phyloP scores from a whole-genome alignment of 1,140 invertebrate species.

The Lysiphlebus fabarum region DNA sequence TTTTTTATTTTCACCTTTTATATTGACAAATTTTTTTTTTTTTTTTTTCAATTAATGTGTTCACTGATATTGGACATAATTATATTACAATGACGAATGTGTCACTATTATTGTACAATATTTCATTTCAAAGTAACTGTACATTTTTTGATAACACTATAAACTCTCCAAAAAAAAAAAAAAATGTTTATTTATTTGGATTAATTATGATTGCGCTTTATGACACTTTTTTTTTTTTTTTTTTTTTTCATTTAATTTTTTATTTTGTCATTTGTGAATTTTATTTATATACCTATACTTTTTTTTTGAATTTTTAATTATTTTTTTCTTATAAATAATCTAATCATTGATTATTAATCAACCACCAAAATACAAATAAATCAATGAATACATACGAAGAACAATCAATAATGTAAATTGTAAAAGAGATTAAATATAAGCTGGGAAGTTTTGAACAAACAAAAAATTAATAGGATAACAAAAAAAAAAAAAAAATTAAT shows the following conservation, averaged over 20 bases:
- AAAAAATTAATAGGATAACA: conserved; percentile 15
- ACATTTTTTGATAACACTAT: conserved; percentile 39
- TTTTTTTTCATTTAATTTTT: conserved; percentile 3
- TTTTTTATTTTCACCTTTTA: neutral
- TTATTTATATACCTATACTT: conserved; percentile 3
- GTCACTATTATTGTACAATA: too few species aligned
- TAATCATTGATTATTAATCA: neutral
- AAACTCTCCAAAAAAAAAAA: conserved; percentile 30
- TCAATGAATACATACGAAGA: conserved; percentile 23
- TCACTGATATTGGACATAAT: too few species aligned
- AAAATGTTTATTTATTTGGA: too few species aligned
- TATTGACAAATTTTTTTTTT: too few species aligned
- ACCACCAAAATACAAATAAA: conserved; percentile 18
- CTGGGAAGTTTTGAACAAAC: conserved; percentile 34
- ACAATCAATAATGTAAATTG: conserved; percentile 47
- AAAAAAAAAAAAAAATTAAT: too few species aligned
- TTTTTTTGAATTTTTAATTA: conserved; percentile 7
- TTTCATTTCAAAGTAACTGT: conserved; percentile 27
- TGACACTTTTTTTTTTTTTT: conserved; percentile 16
- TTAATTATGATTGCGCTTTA: conserved; percentile 21
- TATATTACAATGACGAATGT: too few species aligned
- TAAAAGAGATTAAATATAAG: conserved; percentile 55
- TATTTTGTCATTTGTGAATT: neutral
- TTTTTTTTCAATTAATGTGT: too few species aligned
- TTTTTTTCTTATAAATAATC: conserved; percentile 11